Evolutionary conservation across 1,140 invertebrate genomes (phyloP), one percentile per base, ranked within the genome.

Genomic region (Adelges cooleyi): DNA sequence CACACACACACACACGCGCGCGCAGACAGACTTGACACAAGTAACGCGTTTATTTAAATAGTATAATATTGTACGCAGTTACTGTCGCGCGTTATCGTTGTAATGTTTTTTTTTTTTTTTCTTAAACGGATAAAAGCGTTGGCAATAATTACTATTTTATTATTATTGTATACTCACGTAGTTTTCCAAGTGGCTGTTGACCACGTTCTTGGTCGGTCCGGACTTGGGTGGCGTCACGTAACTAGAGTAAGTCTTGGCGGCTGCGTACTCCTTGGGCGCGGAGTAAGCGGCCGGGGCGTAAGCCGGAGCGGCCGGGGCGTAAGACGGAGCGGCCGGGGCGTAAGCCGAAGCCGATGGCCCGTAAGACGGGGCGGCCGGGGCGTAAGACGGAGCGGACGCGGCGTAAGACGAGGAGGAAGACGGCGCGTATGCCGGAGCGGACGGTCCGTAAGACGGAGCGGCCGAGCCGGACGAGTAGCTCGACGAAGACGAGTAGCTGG

Each of bases 101-200:
- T n/a, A n/a, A n/a, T n/a, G n/a, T n/a, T n/a, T n/a, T n/a, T n/a
- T n/a, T n/a, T n/a, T n/a, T n/a, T n/a, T n/a, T n/a, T n/a, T n/a
- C n/a, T n/a, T n/a, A n/a, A n/a, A n/a, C n/a, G n/a, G n/a, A n/a
- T n/a, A n/a, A n/a, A n/a, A n/a, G n/a, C n/a, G n/a, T n/a, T n/a
- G n/a, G n/a, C n/a, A n/a, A n/a, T n/a, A n/a, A n/a, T n/a, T n/a
- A n/a, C n/a, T n/a, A n/a, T n/a, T n/a, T n/a, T n/a, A n/a, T n/a
- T n/a, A n/a, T n/a, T n/a, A n/a, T n/a, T n/a, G 11, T 22, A 13
- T 65, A 67, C 70, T 70, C 66, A 71, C 70, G 62, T 70, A 71
- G 44, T 70, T 66, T 51, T 71, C 69, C 29, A 70, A 36, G 27
- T 71, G 69, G 10, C 69, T 67, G 23, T 67, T 27, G 23, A 69